Percentiles rank a stretch among this genome's conserved stretches.
These are phyloP conservation scores for Iguana delicatissima DNA, from an alignment of 2,797 vertebrate genomes.

Conservation along the genomic window DNA sequence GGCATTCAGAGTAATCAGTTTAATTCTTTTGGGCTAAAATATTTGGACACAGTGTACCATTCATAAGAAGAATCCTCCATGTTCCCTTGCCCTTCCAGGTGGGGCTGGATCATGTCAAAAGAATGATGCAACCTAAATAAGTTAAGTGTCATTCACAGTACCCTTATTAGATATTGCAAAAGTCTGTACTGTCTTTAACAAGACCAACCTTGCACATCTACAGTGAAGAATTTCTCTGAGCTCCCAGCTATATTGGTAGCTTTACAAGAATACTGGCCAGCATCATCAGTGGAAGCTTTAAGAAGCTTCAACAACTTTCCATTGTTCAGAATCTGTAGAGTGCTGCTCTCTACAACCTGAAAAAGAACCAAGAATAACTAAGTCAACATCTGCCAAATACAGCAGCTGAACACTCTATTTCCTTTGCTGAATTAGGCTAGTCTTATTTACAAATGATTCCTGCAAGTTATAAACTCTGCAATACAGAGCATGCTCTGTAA, in stretches of 20 bases:
- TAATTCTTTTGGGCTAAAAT: not conserved
- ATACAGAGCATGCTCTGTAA: slow-evolving; percentile 25
- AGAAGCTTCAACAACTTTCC: slow-evolving; percentile 90
- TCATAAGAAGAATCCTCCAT: not conserved
- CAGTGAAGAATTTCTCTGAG: slow-evolving; percentile 88
- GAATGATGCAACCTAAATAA: not conserved
- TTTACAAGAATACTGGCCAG: slow-evolving; percentile 91
- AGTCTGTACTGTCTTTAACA: rapidly evolving
- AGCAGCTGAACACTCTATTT: slow-evolving; percentile 41
- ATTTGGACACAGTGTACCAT: not conserved
- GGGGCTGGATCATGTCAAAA: not conserved
- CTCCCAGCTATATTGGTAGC: slow-evolving; percentile 92
- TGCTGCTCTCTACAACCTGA: slow-evolving; percentile 85
- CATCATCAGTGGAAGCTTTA: slow-evolving; percentile 81
- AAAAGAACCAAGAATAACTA: slow-evolving; percentile 45
- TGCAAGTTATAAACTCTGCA: slow-evolving; percentile 6
- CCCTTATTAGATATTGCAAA: not conserved
- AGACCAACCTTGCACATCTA: slow-evolving; percentile 89
- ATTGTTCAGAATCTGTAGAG: slow-evolving; percentile 85
- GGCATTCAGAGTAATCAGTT: not conserved
- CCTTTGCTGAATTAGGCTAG: slow-evolving; percentile 2
- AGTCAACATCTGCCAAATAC: slow-evolving; percentile 32
- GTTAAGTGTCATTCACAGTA: no score
- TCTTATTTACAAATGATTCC: slow-evolving; percentile 28
- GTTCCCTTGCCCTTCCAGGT: not conserved